Conservation (phyloP, 2,113 vertebrate species). For the Brienomyrus brachyistius region DNA sequence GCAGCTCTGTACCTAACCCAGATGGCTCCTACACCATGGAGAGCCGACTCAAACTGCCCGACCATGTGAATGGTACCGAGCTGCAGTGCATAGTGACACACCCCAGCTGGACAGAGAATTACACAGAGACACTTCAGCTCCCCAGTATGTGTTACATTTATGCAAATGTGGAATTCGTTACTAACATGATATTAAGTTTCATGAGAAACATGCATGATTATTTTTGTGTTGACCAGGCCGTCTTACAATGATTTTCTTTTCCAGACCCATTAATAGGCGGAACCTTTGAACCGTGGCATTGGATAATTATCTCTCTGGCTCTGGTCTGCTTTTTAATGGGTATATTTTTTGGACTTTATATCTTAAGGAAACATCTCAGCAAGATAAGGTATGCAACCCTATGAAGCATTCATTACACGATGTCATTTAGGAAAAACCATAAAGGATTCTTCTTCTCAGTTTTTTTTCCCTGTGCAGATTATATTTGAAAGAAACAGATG, state of each 20-base stretch:
- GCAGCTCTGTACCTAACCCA: accelerated
- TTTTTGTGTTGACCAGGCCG: not conserved
- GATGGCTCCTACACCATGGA: conserved; percentile 30
- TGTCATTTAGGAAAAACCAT: not conserved
- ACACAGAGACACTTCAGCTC: not conserved
- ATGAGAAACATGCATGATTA: not conserved
- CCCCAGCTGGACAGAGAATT: not conserved
- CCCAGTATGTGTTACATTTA: not conserved
- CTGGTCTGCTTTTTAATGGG: not conserved
- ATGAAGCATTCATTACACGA: not conserved
- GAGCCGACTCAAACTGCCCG: conserved; percentile 35
- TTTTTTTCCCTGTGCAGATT: not conserved
- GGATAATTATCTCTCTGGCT: not conserved
- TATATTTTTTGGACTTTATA: not conserved
- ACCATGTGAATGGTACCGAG: not conserved
- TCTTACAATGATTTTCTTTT: not conserved
- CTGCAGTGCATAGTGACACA: conserved; percentile 45
- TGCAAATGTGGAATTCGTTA: not conserved
- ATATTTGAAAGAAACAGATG: not conserved
- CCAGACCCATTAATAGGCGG: not conserved
- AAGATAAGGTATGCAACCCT: not conserved
- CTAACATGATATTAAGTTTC: not conserved
- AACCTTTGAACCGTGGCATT: not conserved
- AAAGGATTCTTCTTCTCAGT: not conserved
- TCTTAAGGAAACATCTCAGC: conserved; percentile 14